Evolutionary conservation across 1,140 invertebrate genomes (phyloP), one percentile per base, ranked within the genome.

Genomic region (Macrobrachium rosenbergii): DNA sequence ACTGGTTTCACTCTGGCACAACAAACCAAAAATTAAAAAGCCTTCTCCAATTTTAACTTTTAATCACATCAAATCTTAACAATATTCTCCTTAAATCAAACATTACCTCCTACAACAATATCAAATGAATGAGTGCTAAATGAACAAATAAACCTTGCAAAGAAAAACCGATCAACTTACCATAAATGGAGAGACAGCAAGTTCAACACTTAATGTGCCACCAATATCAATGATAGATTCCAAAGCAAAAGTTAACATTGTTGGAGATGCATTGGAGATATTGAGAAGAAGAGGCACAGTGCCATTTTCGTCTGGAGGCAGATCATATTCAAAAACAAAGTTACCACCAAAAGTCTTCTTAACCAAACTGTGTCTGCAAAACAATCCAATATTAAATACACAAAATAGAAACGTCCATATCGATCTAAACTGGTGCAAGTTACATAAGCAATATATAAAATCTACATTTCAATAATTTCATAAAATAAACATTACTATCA

Each of bases 141-240:
- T n/a, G 64, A n/a, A n/a, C 17, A 67, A 7, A 28, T 67, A 17
- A 14, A 7, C 21, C 16, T 14, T 28, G 5, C 21, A 72, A 28
- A 81, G 19, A 12, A 23, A 10, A 63, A n/a, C 11, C 3, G 14
- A 16, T 81, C 23, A 28, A 83, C 90, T 89, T 60, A 90, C 90
- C 64, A 90, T 79, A 45, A 87, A 89, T 28, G 86, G 84, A 28
- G 90, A 90, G 19, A 91, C 78, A 14, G 89, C 90, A 14, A 91
- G 72, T 59, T 90, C 90, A 43, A 91, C 87, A 10, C 84, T 82
- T 64, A 90, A 82, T 16, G 90, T 91, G 80, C 90, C 90, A 62
- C 90, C 90, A 16, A 91, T 90, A 63, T 91, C 90, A 60, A 90
- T 77, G 17, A 90, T 87, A 43, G 90, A 88, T 63, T 90, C 81